Evolutionary conservation across 2,888 invertebrate species (phyloP).

Genomic region (Eumacrocentrus americanus): DNA sequence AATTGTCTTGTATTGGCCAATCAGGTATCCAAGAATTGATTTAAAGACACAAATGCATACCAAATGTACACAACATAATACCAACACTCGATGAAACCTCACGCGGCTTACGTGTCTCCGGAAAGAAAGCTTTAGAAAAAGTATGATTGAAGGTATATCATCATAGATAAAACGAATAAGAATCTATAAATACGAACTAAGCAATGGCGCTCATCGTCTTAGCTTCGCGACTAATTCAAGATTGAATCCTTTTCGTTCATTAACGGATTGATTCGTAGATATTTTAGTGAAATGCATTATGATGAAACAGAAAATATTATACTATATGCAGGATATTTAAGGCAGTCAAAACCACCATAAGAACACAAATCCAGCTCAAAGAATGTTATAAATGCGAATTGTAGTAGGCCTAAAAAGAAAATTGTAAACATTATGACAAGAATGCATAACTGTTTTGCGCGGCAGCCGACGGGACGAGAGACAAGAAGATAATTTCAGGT

Average conservation of each 20-base stretch:
- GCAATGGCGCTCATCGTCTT: constrained; percentile 4
- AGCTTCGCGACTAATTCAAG: constrained; percentile 18
- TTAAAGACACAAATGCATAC: constrained; percentile 5
- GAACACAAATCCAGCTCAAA: constrained; percentile 54
- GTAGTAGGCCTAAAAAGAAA: constrained; percentile 10
- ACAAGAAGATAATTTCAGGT: no score
- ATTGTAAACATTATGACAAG: constrained; percentile 10
- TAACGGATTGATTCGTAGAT: not conserved
- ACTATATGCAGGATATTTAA: not conserved
- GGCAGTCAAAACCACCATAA: constrained; percentile 38
- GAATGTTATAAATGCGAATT: constrained; percentile 37
- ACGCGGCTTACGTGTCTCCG: constrained; percentile 10
- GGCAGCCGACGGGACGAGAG: constrained; percentile 16
- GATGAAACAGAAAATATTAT: constrained; percentile 14
- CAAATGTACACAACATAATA: not conserved
- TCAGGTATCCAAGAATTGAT: constrained; percentile 39
- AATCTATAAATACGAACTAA: not conserved
- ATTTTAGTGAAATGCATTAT: constrained; percentile 18
- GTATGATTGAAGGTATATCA: not conserved
- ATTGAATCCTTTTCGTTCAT: constrained; percentile 6
- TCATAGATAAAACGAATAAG: not conserved
- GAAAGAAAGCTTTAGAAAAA: constrained; percentile 2
- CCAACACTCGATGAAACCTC: not conserved
- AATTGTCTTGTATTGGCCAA: constrained; percentile 44
- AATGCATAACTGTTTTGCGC: constrained; percentile 17